Evolutionary conservation across 1,140 invertebrate species (phyloP).

Genomic region (Drosophila prosaltans): DNA sequence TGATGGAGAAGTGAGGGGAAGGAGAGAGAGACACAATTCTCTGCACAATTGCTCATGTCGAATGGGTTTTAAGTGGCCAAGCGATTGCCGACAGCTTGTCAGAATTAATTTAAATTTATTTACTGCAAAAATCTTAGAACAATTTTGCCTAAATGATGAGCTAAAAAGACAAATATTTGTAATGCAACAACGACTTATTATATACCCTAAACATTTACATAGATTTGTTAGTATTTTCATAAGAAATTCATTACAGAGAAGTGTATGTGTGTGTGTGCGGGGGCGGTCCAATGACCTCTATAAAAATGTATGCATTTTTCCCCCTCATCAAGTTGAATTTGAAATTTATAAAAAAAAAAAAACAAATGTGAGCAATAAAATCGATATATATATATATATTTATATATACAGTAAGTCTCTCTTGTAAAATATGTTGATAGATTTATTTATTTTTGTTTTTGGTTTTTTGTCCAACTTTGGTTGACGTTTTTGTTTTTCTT

Average conservation of each 20-base stretch:
- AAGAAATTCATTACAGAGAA: no score
- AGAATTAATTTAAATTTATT: slow-evolving; percentile 75
- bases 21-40: slow-evolving; percentile 18
- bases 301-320: no score
- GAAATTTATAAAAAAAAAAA: no score
- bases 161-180: neutral
- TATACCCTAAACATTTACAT: neutral
- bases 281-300: neutral
- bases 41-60: slow-evolving; percentile 56
- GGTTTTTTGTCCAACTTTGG: neutral
- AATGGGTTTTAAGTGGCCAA: slow-evolving; percentile 65
- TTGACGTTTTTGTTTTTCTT: neutral
- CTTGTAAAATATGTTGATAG: slow-evolving; percentile 1
- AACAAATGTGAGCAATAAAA: slow-evolving; percentile 2
- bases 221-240: no score
- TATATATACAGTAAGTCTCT: neutral
- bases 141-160: slow-evolving; percentile 22
- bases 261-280: no score
- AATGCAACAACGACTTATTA: neutral
- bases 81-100: slow-evolving; percentile 14
- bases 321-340: neutral
- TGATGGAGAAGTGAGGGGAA: slow-evolving; percentile 8
- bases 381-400: neutral
- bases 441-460: neutral
- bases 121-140: slow-evolving; percentile 39